phyloP scores from a whole-genome alignment of 2,888 invertebrate species.

The Ormia ochracea region DNA sequence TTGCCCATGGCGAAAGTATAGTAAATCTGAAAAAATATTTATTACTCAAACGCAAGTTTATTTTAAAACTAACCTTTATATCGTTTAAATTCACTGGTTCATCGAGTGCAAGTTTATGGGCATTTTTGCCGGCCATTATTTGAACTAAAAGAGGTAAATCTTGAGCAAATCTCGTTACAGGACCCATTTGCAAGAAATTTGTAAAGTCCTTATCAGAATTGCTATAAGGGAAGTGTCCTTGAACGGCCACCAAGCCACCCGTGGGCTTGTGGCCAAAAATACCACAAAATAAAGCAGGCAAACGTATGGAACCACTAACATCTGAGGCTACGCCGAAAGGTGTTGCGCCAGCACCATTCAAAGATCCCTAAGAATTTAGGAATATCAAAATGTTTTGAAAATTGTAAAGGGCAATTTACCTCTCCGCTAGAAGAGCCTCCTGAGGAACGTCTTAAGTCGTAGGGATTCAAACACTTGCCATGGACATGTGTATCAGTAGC shows the following conservation, averaged over 20 bases:
- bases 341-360: slow-evolving; percentile 86
- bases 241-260: slow-evolving; percentile 80
- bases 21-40: slow-evolving; percentile 65
- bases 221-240: slow-evolving; percentile 81
- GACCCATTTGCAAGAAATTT: slow-evolving; percentile 81
- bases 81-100: slow-evolving; percentile 78
- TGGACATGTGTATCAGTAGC: slow-evolving; percentile 88
- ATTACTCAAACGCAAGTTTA: no score
- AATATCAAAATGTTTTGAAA: not conserved
- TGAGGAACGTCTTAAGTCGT: slow-evolving; percentile 83
- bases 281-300: slow-evolving; percentile 90
- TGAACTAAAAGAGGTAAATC: slow-evolving; percentile 85
- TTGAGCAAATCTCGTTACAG: slow-evolving; percentile 86
- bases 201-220: slow-evolving; percentile 77
- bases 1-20: slow-evolving; percentile 69
- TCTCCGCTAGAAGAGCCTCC: slow-evolving; percentile 96
- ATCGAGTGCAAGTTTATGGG: slow-evolving; percentile 76
- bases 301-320: slow-evolving; percentile 90
- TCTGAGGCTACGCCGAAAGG: slow-evolving; percentile 89
- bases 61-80: slow-evolving; percentile 76
- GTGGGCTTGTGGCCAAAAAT: slow-evolving; percentile 93
- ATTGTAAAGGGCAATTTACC: slow-evolving; percentile 20
- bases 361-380: slow-evolving; percentile 78
- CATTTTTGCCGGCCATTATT: slow-evolving; percentile 80
- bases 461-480: slow-evolving; percentile 90